These are phyloP conservation scores for Parapristionchus giblindavisi DNA, from an alignment of 2,888 invertebrate species.

Conservation along the genomic window DNA sequence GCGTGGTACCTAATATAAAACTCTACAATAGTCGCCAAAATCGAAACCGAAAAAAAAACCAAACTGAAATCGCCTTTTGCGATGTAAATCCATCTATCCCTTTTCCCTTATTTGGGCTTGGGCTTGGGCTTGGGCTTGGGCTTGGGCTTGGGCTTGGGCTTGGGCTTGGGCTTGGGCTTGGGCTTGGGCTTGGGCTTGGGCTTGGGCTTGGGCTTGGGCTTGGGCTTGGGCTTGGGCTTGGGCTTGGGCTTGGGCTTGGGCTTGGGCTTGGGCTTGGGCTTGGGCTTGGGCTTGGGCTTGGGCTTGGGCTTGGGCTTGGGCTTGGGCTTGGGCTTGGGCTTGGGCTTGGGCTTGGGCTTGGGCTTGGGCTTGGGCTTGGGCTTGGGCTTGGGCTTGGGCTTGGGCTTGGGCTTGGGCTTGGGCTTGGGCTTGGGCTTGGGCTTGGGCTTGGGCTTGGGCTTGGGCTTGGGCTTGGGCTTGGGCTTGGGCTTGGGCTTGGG, in stretches of 20 bases:
- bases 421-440: slow-evolving; percentile 42
- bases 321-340: slow-evolving; percentile 41
- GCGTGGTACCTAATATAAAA: too few species aligned
- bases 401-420: slow-evolving; percentile 43
- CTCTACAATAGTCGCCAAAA: too few species aligned
- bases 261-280: slow-evolving; percentile 40
- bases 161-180: slow-evolving; percentile 45
- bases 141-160: slow-evolving; percentile 42
- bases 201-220: slow-evolving; percentile 44
- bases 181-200: slow-evolving; percentile 44
- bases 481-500: slow-evolving; percentile 36
- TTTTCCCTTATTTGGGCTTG: too few species aligned
- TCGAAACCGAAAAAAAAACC: too few species aligned
- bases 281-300: slow-evolving; percentile 37
- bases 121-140: too few species aligned
- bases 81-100: too few species aligned
- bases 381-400: slow-evolving; percentile 43
- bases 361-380: slow-evolving; percentile 40
- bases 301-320: slow-evolving; percentile 39
- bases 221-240: slow-evolving; percentile 40
- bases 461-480: slow-evolving; percentile 3
- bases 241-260: slow-evolving; percentile 39
- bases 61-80: too few species aligned
- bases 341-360: slow-evolving; percentile 42
- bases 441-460: slow-evolving; percentile 31